Base-by-base conservation (phyloP, 2,797 vertebrate species). In the Gadopsis marmoratus region DNA sequence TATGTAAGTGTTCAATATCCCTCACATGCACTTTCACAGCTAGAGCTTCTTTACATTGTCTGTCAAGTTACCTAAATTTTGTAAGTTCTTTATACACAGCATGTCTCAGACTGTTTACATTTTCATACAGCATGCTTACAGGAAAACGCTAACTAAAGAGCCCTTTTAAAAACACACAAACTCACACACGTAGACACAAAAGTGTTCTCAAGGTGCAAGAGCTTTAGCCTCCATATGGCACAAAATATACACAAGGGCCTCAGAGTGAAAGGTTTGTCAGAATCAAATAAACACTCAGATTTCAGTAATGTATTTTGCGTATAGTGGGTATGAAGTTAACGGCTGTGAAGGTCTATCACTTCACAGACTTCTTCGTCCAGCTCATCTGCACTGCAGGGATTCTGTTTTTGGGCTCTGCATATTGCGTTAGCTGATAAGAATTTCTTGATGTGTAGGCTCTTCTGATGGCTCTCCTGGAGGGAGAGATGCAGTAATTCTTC, bases 1-100 rank as follows among this genome's bases (percentile, higher is more conserved):
- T 72, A 91, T 95, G 98, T 99, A 92, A 98, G 98, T 97, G 92
- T 75, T 56, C 29, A 5, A 97, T 97, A 93, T 75, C 56, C 23
- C 5, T 19, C 45, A 66, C 63, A 61, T 3, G 56, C 35, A 71
- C 55, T 9, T 17, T 4, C 7, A 76, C 55, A 69, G 19, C 43
- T 0, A 31, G 0, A n/a, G 3, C 26, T 75, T 81, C 14, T 72
- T 33, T 26, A 55, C 37, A 54, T 10, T 26, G 31, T 64, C 60
- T 39, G 58, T 71, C 56, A 65, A 1, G 23, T 65, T 58, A 50
- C 43, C 0, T 64, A 59, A 55, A 26, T 14, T 60, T 55, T 45
- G 4, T 17, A 8, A 26, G 48, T 26, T 68, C 45, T 39, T 65
- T 47, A 55, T 19, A 47, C 43, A 29, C 31, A 11, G 23, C 12